These are phyloP conservation scores for Tholera decimalis DNA, from an alignment of 2,888 invertebrate species.

Conservation along the genomic window DNA sequence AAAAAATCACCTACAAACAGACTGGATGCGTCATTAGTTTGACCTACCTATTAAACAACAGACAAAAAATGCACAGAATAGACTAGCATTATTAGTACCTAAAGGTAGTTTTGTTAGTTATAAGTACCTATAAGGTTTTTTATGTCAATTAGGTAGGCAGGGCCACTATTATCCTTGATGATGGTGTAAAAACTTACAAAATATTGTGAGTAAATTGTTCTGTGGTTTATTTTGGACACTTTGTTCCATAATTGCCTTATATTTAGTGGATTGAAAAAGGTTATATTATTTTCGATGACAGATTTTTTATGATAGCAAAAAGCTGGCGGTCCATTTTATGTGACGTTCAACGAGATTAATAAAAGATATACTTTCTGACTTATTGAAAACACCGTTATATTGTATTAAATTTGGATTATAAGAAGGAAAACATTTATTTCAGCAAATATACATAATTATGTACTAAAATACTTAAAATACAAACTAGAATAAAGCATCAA, in stretches of 20 bases:
- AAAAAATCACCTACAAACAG: conserved; percentile 59
- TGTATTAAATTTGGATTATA: too few relatives aligned
- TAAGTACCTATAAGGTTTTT: conserved; percentile 65
- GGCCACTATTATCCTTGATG: conserved; percentile 68
- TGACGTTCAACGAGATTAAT: neutral
- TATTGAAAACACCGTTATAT: too few relatives aligned
- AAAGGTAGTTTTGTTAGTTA: conserved; percentile 11
- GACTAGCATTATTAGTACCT: conserved; percentile 54
- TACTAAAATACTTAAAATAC: too few relatives aligned
- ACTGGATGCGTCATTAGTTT: conserved; percentile 77
- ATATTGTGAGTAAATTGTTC: conserved; percentile 51
- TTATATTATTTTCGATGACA: conserved; percentile 6
- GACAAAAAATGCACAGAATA: conserved; percentile 66
- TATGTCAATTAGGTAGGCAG: conserved; percentile 72
- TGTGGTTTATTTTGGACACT: conserved; percentile 55
- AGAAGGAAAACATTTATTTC: too few relatives aligned
- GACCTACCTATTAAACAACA: conserved; percentile 84
- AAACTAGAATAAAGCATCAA: too few relatives aligned
- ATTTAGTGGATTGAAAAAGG: conserved; percentile 24
- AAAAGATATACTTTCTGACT: too few relatives aligned
- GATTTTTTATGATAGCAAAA: neutral
- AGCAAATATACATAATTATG: too few relatives aligned
- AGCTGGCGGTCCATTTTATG: neutral
- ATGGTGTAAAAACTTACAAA: conserved; percentile 63
- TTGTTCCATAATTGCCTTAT: conserved; percentile 50